These are phyloP conservation scores for Coleophora deauratella DNA, from an alignment of 2,888 invertebrate species.

Conservation along the genomic window DNA sequence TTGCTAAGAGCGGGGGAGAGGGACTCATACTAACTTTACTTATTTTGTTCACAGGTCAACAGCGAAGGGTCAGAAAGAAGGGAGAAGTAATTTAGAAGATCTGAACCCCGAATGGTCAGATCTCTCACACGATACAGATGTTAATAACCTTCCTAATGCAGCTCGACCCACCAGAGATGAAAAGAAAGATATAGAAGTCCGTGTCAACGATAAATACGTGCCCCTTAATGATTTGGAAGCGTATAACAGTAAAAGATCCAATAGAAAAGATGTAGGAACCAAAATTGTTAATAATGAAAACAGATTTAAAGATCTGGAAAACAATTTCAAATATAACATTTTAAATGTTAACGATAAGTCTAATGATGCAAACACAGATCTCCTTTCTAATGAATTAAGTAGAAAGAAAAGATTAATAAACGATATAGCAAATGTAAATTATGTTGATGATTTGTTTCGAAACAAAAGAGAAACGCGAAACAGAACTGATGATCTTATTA, in stretches of 20 bases:
- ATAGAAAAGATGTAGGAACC: too few relatives aligned
- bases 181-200: constrained; percentile 39
- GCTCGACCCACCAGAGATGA: constrained; percentile 34
- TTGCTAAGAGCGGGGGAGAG: too few relatives aligned
- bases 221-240: constrained; percentile 23
- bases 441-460: too few relatives aligned
- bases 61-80: too few relatives aligned
- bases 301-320: background rate
- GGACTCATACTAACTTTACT: too few relatives aligned
- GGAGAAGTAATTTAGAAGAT: background rate
- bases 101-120: constrained; percentile 35
- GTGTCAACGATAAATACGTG: constrained; percentile 32
- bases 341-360: background rate
- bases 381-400: constrained; percentile 13
- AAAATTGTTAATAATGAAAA: background rate
- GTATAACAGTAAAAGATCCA: background rate
- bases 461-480: too few relatives aligned
- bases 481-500: constrained; percentile 5
- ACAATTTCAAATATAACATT: background rate
- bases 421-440: background rate
- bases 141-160: constrained; percentile 40
- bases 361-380: background rate
- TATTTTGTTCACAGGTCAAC: too few relatives aligned
- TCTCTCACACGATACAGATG: constrained; percentile 52
- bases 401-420: constrained; percentile 13